These are phyloP conservation scores for Dendrocincla tyrannina DNA, from an alignment of 2,797 vertebrate species.

Conservation along the genomic window DNA sequence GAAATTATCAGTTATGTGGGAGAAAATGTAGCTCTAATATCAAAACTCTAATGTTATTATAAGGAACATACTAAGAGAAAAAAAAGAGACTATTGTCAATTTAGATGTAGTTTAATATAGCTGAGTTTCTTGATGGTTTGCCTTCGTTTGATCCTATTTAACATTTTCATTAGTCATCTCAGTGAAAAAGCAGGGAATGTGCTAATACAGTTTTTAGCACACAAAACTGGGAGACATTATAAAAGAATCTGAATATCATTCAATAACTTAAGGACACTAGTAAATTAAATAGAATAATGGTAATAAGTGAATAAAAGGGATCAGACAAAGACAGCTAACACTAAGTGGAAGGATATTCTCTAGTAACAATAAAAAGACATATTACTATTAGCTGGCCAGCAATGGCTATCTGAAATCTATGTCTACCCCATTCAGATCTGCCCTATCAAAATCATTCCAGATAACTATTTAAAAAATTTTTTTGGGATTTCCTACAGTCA, in stretches of 20 bases:
- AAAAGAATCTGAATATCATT: not conserved
- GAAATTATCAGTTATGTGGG: not conserved
- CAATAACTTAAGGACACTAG: not conserved
- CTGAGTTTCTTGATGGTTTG: not conserved
- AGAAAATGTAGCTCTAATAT: not conserved
- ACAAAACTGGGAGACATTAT: not conserved
- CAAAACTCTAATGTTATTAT: not conserved
- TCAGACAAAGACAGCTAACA: not conserved
- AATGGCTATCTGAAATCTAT: not conserved
- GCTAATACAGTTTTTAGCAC: not conserved
- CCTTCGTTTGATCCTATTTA: not conserved
- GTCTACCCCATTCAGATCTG: not conserved
- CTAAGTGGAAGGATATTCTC: not conserved
- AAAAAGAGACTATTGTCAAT: not conserved
- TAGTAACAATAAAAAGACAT: not conserved
- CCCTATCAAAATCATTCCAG: not conserved
- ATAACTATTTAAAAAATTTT: not conserved
- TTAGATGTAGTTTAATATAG: not conserved
- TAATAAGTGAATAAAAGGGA: not conserved
- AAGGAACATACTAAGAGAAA: not conserved
- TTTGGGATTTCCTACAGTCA: not conserved
- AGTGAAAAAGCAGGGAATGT: not conserved
- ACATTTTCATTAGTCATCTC: not conserved
- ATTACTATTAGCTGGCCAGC: not conserved
- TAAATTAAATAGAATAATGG: not conserved